phyloP scores from a whole-genome alignment of 2,113 vertebrate genomes.

The Otocyon megalotis region DNA sequence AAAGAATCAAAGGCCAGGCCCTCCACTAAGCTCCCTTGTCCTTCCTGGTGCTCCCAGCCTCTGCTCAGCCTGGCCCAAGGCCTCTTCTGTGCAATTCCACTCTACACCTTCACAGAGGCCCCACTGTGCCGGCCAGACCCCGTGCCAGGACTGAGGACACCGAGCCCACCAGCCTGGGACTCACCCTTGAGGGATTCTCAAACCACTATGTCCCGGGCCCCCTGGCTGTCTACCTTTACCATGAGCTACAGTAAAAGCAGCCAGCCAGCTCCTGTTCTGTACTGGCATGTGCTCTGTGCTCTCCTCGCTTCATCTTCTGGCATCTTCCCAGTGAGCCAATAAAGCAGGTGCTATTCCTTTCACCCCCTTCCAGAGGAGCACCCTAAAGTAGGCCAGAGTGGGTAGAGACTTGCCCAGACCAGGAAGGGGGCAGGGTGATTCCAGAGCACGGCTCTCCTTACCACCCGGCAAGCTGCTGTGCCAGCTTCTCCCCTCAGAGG shows the following conservation, averaged over 20 bases:
- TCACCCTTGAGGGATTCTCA: not conserved
- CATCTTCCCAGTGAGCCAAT: not conserved
- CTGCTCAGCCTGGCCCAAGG: not conserved
- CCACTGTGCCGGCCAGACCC: not conserved
- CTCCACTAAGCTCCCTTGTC: not conserved
- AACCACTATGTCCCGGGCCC: not conserved
- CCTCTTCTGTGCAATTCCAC: not conserved
- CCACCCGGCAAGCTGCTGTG: not conserved
- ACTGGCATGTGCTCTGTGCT: not conserved
- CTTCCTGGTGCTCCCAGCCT: not conserved
- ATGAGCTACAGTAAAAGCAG: not conserved
- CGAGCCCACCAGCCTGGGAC: not conserved
- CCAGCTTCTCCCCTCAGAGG: not conserved
- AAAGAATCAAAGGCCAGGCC: not conserved
- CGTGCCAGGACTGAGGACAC: not conserved
- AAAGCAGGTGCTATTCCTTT: not conserved
- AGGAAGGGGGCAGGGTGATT: constrained; percentile 9
- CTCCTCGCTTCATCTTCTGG: not conserved
- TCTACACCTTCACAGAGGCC: not conserved
- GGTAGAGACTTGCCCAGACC: not conserved
- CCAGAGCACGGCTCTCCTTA: not conserved
- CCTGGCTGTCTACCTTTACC: not conserved
- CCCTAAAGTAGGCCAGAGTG: not conserved
- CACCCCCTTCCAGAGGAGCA: not conserved
- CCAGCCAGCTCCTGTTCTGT: accelerated